phyloP scores from a whole-genome alignment of 2,888 invertebrate genomes.

The Teinopalpus imperialis region DNA sequence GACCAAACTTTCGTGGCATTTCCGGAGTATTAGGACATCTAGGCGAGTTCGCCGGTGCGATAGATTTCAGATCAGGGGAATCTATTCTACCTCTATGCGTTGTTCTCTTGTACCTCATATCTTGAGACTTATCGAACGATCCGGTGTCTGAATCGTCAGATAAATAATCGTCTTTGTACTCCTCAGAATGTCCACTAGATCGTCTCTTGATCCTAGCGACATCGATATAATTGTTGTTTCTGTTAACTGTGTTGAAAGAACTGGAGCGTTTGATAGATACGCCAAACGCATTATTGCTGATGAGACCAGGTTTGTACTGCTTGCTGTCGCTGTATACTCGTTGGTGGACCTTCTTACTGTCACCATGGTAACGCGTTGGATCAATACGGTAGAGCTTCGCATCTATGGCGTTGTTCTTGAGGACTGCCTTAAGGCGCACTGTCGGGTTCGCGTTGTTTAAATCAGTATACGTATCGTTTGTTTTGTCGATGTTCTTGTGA shows the following conservation, averaged over 20 bases:
- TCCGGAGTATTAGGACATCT: constrained; percentile 84
- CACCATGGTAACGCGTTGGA: constrained; percentile 67
- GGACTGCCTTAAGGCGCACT: constrained; percentile 65
- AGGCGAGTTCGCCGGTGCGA: constrained; percentile 70
- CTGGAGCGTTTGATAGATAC: constrained; percentile 84
- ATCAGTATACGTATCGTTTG: constrained; percentile 49
- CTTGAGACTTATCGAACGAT: constrained; percentile 59
- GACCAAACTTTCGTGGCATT: constrained; percentile 81
- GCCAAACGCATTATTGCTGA: constrained; percentile 50
- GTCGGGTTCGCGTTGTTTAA: constrained; percentile 56
- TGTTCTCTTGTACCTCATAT: constrained; percentile 86
- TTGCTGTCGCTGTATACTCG: constrained; percentile 55
- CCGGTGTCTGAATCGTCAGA: constrained; percentile 74
- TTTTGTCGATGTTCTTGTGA: constrained; percentile 68
- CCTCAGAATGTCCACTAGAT: constrained; percentile 62
- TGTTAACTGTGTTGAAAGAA: constrained; percentile 82
- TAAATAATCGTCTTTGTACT: constrained; percentile 49
- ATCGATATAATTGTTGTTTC: constrained; percentile 68
- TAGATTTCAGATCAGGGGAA: constrained; percentile 70
- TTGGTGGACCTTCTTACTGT: constrained; percentile 53
- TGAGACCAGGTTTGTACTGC: constrained; percentile 40
- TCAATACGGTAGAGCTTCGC: constrained; percentile 62
- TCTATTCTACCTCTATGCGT: constrained; percentile 86
- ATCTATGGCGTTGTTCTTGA: constrained; percentile 71
- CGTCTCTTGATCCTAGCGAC: constrained; percentile 47